Conservation (phyloP, 64 coral and sea anemone genomes). For the Actinia tenebrosa region DNA sequence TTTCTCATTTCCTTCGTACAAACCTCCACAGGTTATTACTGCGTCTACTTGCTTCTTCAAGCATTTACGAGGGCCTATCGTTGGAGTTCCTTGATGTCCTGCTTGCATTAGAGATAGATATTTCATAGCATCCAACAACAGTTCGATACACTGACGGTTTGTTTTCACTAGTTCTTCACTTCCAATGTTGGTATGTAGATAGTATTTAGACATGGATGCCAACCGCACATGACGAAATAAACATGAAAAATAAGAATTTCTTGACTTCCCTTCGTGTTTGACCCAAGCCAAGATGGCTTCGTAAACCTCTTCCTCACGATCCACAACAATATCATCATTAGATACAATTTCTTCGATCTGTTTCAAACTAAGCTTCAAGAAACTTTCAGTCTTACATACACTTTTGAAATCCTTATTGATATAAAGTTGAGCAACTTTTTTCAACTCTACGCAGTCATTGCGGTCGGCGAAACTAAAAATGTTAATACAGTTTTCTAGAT, state of each 20-base stretch:
- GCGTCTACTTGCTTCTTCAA: background rate
- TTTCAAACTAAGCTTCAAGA: background rate
- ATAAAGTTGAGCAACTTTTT: background rate
- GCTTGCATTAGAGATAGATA: background rate
- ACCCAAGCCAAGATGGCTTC: conserved; percentile 21
- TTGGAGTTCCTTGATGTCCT: background rate
- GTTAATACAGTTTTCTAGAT: conserved; percentile 6
- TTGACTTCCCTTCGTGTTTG: conserved; percentile 8
- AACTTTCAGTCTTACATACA: background rate
- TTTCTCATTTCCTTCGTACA: background rate
- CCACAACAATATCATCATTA: conserved; percentile 32
- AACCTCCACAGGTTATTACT: background rate
- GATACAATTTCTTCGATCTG: conserved; percentile 32
- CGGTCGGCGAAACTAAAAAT: conserved; percentile 13
- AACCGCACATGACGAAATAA: conserved; percentile 35
- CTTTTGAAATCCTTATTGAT: conserved; percentile 18
- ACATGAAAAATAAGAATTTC: conserved; percentile 11
- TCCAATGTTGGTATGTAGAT: background rate
- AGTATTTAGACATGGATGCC: background rate
- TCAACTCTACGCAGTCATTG: background rate
- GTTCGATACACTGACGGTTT: background rate
- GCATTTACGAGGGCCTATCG: conserved; percentile 6
- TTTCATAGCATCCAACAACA: conserved; percentile 11
- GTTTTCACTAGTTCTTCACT: conserved; percentile 19
- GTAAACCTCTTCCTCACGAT: conserved; percentile 30